Base-by-base conservation (phyloP, 2,113 vertebrate genomes). In the Brienomyrus brachyistius region DNA sequence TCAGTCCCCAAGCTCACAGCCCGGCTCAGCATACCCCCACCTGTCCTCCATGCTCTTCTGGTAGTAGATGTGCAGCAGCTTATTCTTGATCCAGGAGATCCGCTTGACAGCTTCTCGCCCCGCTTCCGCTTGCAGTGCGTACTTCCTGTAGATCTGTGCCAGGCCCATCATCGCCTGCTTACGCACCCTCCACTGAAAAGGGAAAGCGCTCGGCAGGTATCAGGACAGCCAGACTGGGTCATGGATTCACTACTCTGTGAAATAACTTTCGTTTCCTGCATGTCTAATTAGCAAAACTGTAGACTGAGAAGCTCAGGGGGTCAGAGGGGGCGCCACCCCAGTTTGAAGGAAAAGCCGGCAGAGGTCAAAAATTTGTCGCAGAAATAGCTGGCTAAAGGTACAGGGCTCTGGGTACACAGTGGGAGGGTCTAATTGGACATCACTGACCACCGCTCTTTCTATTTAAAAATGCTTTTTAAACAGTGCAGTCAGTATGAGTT, bases 131-230 rank as follows among this genome's bases (percentile, higher is more conserved):
- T 99, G 98, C 90, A 99, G 95, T 2, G 97, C 95, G 45, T 99
- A 99, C 93, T 99, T 99, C 95, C 97, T 99, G 94, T 99, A 99
- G 94, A 99, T 98, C 19, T 98, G 98, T 40, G 98, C 98, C 92
- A 99, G 96, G 80, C 98, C 98, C 98, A 99, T 99, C 98, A 99
- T 98, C 43, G 98, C 98, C 95, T 99, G 98, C 95, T 99, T 99
- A 90, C 98, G 97, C 0, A 99, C 98, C 91, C 98, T 95, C 98
- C 98, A 99, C 98, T 99, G 94, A 47, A 94, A 90, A 92, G 89
- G 56, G 48, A 2, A 56, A n/a, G 89, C 2, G 1, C 31, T 35
- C 11, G 1, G 19, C 1, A 40, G 80, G 50, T 31, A 21, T 54
- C n/a, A 52, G 50, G 70, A 35, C 4, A 40, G 62, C 13, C 7